These are phyloP conservation scores for Neomorphus geoffroyi DNA, from an alignment of 2,797 vertebrate species.

Conservation along the genomic window DNA sequence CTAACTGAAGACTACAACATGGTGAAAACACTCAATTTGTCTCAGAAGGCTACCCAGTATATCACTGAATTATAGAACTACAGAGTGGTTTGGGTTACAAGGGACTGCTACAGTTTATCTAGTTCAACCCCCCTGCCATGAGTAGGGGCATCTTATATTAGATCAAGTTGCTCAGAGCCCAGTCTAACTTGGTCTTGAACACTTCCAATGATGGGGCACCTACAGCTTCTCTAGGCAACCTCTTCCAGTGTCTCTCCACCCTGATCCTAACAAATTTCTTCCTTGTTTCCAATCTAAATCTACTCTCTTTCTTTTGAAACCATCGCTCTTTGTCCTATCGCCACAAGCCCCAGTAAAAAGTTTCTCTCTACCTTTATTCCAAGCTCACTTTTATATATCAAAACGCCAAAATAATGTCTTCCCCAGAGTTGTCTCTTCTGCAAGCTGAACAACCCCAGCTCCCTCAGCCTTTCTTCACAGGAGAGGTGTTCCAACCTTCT, in stretches of 20 bases:
- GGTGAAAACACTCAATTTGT: not conserved
- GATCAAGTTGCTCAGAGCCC: not conserved
- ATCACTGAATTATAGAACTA: not conserved
- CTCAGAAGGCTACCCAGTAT: not conserved
- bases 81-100: not conserved
- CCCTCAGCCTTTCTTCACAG: not conserved
- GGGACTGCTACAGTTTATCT: not conserved
- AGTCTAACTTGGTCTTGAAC: not conserved
- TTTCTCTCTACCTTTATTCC: too few species aligned
- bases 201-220: fast-evolving
- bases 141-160: not conserved
- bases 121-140: not conserved
- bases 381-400: not conserved
- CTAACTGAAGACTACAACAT: not conserved
- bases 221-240: not conserved
- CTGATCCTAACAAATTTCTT: not conserved
- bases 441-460: not conserved
- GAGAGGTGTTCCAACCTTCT: not conserved
- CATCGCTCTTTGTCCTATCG: not conserved
- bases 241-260: not conserved
- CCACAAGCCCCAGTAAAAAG: not conserved
- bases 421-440: not conserved
- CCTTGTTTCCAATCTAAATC: not conserved
- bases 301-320: not conserved
- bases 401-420: not conserved